Conservation (phyloP, 2,888 invertebrate species). For the Gryllus longicercus region DNA sequence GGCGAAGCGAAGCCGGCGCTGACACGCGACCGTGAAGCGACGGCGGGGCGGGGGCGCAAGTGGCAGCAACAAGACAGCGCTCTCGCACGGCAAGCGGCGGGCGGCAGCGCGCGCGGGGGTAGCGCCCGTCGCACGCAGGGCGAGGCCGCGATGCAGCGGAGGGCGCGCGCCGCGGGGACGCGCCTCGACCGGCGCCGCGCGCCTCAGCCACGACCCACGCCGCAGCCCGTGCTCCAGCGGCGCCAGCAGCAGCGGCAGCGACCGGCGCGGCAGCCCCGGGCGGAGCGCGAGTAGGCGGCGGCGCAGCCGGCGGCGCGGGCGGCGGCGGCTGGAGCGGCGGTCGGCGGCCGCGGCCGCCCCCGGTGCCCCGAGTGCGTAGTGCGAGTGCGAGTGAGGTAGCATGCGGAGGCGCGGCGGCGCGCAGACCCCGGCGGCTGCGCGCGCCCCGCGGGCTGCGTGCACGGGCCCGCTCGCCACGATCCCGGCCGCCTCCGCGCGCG, state of each 20-base stretch:
- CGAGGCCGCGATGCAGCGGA: constrained; percentile 26
- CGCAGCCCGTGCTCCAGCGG: not conserved
- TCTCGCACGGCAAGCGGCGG: too few relatives aligned
- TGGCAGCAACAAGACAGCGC: too few relatives aligned
- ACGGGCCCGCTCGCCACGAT: not conserved
- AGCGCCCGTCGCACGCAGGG: too few relatives aligned
- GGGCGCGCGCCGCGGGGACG: constrained; percentile 39
- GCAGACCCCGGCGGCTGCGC: not conserved
- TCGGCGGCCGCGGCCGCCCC: constrained; percentile 19
- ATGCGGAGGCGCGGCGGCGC: constrained; percentile 20
- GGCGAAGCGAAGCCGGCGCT: constrained; percentile 22
- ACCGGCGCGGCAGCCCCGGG: too few relatives aligned
- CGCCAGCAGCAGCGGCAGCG: too few relatives aligned
- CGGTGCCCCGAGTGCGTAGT: not conserved
- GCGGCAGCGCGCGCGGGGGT: too few relatives aligned
- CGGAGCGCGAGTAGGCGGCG: constrained; percentile 32
- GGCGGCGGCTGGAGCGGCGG: not conserved
- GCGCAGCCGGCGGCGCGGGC: constrained; percentile 49
- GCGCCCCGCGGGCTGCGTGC: not conserved
- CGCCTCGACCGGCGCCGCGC: constrained; percentile 37
- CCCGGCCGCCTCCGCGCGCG: not conserved
- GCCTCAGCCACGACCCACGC: constrained; percentile 39
- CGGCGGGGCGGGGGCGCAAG: constrained; percentile 31
- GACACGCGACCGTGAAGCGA: constrained; percentile 38
- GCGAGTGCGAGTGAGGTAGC: not conserved